Evolutionary conservation across 2,113 vertebrate genomes (phyloP).

Genomic region (Myodes glareolus): DNA sequence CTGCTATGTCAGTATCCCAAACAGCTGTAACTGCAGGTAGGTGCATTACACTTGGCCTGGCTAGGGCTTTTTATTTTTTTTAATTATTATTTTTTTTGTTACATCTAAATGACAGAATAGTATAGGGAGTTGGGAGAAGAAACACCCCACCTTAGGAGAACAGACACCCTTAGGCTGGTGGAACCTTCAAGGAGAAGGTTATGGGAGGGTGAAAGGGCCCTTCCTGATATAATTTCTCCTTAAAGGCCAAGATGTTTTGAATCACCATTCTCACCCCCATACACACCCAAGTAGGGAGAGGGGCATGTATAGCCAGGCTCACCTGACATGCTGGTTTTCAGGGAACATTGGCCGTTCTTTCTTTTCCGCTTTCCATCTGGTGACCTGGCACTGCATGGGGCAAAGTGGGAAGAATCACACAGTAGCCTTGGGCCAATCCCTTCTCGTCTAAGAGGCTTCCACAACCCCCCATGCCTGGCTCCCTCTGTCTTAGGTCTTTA

Average conservation of each 20-base stretch:
- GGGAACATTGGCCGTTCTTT: conserved; percentile 99
- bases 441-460: background rate
- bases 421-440: background rate
- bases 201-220: background rate
- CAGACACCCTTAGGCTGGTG: background rate
- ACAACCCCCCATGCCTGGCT: background rate
- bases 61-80: background rate
- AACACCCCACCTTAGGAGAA: background rate
- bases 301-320: background rate
- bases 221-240: conserved; percentile 17
- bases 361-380: conserved; percentile 99
- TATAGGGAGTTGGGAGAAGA: background rate
- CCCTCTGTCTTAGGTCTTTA: background rate
- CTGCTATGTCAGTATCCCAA: background rate
- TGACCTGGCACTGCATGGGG: conserved; percentile 88
- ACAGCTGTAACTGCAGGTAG: background rate
- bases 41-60: no score
- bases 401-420: conserved; percentile 62
- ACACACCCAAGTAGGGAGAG: background rate
- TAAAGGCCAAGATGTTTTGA: background rate
- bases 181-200: background rate
- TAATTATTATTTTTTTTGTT: background rate
- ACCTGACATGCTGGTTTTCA: conserved; percentile 96
- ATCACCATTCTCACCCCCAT: background rate
- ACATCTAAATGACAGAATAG: background rate